Conservation (phyloP, 2,888 invertebrate genomes). For the Sericinus montela region DNA sequence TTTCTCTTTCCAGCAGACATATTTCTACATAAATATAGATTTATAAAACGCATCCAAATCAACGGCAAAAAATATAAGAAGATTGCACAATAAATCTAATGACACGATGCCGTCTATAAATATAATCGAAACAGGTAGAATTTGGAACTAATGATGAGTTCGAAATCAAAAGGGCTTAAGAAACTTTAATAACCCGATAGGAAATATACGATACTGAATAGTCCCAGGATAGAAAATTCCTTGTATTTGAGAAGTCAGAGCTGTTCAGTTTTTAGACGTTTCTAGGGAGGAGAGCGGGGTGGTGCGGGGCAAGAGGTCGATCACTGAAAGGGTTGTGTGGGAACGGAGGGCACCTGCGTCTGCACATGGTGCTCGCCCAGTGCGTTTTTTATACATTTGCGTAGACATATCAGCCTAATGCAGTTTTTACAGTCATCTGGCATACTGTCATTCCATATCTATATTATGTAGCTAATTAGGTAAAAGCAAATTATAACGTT, state of each 20-base stretch:
- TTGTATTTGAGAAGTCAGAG: slow-evolving; percentile 26
- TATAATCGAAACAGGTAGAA: slow-evolving; percentile 75
- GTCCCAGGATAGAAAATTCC: slow-evolving; percentile 29
- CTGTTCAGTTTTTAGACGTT: slow-evolving; percentile 50
- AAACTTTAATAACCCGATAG: neutral
- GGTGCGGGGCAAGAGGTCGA: slow-evolving; percentile 34
- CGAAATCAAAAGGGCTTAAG: slow-evolving; percentile 33
- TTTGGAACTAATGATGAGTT: slow-evolving; percentile 60
- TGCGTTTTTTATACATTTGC: slow-evolving; percentile 69
- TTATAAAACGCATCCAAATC: slow-evolving; percentile 29
- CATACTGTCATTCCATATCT: slow-evolving; percentile 16
- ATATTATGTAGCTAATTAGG: too few relatives aligned
- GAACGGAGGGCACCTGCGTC: slow-evolving; percentile 79
- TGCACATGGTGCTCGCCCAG: slow-evolving; percentile 73
- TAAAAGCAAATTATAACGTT: too few relatives aligned
- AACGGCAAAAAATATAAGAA: slow-evolving; percentile 62
- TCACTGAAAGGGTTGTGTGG: slow-evolving; percentile 79
- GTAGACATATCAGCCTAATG: slow-evolving; percentile 69
- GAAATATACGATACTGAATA: slow-evolving; percentile 20
- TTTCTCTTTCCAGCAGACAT: neutral
- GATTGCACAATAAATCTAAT: slow-evolving; percentile 79
- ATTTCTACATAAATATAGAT: neutral
- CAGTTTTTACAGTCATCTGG: slow-evolving; percentile 64
- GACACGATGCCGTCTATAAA: slow-evolving; percentile 76
- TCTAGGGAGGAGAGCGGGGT: slow-evolving; percentile 42